These are phyloP conservation scores for Conger conger DNA, from an alignment of 2,113 vertebrate species.

Conservation along the genomic window DNA sequence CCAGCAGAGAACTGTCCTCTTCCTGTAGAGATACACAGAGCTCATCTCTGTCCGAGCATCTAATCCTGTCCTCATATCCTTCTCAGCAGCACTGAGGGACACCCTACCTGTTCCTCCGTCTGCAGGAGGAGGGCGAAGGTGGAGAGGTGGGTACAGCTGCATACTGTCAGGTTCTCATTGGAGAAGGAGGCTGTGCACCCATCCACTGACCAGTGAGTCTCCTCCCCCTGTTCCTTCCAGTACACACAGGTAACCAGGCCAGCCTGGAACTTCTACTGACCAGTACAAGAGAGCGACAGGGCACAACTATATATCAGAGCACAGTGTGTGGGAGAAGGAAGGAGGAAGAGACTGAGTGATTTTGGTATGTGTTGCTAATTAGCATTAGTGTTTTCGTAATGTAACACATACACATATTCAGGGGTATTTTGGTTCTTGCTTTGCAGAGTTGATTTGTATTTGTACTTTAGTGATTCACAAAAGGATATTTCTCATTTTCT, in stretches of 20 bases:
- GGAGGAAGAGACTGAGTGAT: no score
- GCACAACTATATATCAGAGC: no score
- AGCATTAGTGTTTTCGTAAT: no score
- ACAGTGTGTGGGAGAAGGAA: background rate
- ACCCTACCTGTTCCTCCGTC: conserved; percentile 55
- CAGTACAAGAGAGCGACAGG: background rate
- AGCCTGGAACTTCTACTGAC: conserved; percentile 36
- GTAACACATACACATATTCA: no score
- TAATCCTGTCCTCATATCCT: background rate
- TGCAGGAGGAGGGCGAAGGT: conserved; percentile 76
- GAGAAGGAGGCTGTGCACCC: conserved; percentile 55
- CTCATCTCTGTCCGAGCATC: background rate
- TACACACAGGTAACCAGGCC: conserved; percentile 65
- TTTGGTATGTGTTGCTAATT: no score
- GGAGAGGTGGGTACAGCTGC: conserved; percentile 67
- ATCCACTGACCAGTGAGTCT: conserved; percentile 56
- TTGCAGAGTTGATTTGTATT: no score
- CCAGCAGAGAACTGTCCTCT: conserved; percentile 39
- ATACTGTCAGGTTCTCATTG: conserved; percentile 56
- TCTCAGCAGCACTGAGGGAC: background rate
- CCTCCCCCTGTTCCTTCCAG: conserved; percentile 52
- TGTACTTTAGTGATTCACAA: no score
- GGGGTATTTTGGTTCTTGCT: no score
- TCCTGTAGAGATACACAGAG: background rate
- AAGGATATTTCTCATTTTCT: no score